Conservation (phyloP, 2,113 vertebrate genomes). For the human (Homo sapiens) region GRCh38 chr1:52648001-52648500, state of each 20-base stretch:
- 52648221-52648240: not conserved
- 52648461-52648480: not conserved
- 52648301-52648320: not conserved
- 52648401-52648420: not conserved
- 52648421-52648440: not conserved
- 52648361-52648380: not conserved
- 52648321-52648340: not conserved
- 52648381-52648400: not conserved
- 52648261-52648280: not conserved
- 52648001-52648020: not conserved
- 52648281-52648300: not conserved
- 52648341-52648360: not conserved
- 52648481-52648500: not conserved
- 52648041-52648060: not conserved
- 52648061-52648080: no score
- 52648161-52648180: not conserved
- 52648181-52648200: not conserved
- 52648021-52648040: not conserved
- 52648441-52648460: not conserved
- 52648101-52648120: no score
- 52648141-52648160: no score
- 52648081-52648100: no score
- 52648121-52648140: no score
- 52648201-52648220: conserved; percentile 13
- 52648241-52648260: not conserved